phyloP scores from a whole-genome alignment of 92 coral and sea anemone genomes.

The Zoanthus solanderi region DNA sequence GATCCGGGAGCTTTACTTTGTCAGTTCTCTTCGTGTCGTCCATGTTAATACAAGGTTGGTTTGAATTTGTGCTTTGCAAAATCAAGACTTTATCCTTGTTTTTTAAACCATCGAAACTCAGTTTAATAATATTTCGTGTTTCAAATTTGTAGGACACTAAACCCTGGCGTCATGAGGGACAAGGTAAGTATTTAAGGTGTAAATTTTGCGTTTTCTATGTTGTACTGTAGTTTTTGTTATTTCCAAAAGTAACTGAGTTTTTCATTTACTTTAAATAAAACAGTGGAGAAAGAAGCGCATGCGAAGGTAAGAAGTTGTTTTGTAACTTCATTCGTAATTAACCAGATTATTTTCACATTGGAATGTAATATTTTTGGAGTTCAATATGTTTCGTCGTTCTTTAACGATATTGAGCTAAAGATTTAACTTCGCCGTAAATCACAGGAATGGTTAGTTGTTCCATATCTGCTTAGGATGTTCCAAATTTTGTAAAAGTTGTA shows the following conservation, averaged over 20 bases:
- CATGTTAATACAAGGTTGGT: constrained; percentile 36
- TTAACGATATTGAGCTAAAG: neutral
- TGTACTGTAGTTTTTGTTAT: neutral
- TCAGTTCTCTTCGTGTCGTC: constrained; percentile 44
- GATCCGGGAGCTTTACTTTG: constrained; percentile 30
- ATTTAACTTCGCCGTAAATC: no score
- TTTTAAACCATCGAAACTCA: constrained; percentile 23
- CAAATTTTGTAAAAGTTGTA: no score
- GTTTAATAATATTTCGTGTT: neutral
- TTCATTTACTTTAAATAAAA: neutral
- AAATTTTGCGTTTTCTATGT: neutral
- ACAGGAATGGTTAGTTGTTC: no score
- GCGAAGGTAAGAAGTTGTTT: constrained; percentile 31
- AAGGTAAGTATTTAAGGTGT: constrained; percentile 8
- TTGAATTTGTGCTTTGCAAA: neutral
- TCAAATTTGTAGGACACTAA: constrained; percentile 19
- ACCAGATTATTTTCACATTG: neutral
- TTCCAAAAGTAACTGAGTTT: neutral
- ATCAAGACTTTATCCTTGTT: constrained; percentile 2
- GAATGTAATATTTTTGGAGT: no score
- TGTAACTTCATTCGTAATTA: neutral
- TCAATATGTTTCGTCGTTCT: neutral
- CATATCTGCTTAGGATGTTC: no score
- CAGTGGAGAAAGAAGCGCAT: constrained; percentile 47
- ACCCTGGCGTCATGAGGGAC: constrained; percentile 53